These are phyloP conservation scores for Epinotia demarniana DNA, from an alignment of 2,888 invertebrate genomes.

Conservation along the genomic window DNA sequence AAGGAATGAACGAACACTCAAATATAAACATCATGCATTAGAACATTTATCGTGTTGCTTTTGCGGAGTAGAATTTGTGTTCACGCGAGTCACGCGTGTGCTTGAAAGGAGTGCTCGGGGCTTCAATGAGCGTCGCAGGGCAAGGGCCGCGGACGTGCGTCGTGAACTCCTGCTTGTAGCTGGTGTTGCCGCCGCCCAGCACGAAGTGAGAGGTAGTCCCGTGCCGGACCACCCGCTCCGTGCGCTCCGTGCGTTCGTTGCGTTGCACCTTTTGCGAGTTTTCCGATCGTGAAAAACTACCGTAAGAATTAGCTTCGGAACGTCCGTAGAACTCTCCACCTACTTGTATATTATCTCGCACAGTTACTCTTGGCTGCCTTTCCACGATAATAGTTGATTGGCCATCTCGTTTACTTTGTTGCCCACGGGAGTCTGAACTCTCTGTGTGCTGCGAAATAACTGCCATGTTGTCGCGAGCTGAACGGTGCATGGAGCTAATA, in stretches of 20 bases:
- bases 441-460: conserved; percentile 82
- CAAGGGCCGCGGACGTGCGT: conserved; percentile 90
- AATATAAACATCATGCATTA: conserved; percentile 2
- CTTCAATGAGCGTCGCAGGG: conserved; percentile 91
- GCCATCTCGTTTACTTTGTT: conserved; percentile 76
- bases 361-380: conserved; percentile 85
- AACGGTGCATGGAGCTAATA: conserved; percentile 91
- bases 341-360: conserved; percentile 88
- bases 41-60: conserved; percentile 74
- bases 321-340: conserved; percentile 90
- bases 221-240: conserved; percentile 85
- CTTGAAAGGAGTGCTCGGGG: conserved; percentile 90
- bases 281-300: conserved; percentile 85
- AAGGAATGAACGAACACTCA: conserved; percentile 42
- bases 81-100: conserved; percentile 93
- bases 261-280: conserved; percentile 74
- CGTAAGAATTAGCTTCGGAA: conserved; percentile 89
- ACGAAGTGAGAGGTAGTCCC: conserved; percentile 91
- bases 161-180: conserved; percentile 91
- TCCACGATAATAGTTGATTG: conserved; percentile 84
- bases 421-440: conserved; percentile 66
- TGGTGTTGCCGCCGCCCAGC: conserved; percentile 88
- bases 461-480: conserved; percentile 82
- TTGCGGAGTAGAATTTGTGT: conserved; percentile 92
- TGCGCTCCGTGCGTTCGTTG: conserved; percentile 85